Base-by-base conservation (phyloP, 2,797 vertebrate genomes). In the Sebastes oblongus region DNA sequence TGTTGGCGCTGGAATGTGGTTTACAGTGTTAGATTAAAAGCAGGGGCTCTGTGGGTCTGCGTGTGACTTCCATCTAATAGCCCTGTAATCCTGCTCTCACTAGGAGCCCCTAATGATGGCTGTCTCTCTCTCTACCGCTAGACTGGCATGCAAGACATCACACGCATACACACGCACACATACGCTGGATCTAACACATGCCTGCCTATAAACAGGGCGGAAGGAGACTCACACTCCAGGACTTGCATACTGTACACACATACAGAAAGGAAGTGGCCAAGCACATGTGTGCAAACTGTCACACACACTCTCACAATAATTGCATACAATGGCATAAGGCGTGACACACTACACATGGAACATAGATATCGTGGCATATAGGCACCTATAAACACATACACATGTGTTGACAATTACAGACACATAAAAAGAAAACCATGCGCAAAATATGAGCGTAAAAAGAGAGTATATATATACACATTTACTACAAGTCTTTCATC, bases 11-110 rank as follows among this genome's bases (percentile, higher is more conserved):
- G 80, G 83, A 88, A 89, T 91, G 86, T 83, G 86, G 77, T 92
- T 90, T 85, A 86, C 82, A 83, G 83, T 77, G 84, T 83, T 75
- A 86, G 88, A 91, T 89, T 93, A 89, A 92, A 90, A 85, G 65
- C 79, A 84, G 85, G 75, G 81, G 54, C 78, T 87, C 62, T 90
- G 85, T 86, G 83, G 85, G 80, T 77, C 80, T 91, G 92, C 82
- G 77, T 91, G 93, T 90, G 92, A 93, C 87, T 89, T 92, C 80
- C 75, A 91, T 85, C 86, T 86, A 92, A 91, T 81, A 85, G 85
- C 82, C 90, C 87, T 88, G 82, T 93, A 92, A 93, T 92, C 89
- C 92, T 83, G 69, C 87, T 89, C 83, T 83, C 82, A 83, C 87
- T 80, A 32, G 75, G 84, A 85, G 85, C 88, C 92, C 82, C 87